Evolutionary conservation across 2,888 invertebrate genomes (phyloP).

Genomic region (Chloromyia formosa): DNA sequence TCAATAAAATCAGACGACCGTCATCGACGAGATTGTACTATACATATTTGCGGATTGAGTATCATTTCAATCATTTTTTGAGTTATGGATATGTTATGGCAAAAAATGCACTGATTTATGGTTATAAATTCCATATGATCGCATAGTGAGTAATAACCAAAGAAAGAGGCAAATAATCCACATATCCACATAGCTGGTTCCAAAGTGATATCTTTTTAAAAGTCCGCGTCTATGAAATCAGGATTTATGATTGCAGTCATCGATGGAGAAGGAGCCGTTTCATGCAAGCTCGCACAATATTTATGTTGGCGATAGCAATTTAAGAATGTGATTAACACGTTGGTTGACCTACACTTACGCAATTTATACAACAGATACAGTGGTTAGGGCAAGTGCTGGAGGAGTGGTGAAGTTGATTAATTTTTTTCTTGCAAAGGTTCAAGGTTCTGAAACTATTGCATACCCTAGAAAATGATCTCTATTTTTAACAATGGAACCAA

Average conservation of each 20-base stretch:
- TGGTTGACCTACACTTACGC: conserved; percentile 12
- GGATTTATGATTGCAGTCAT: conserved; percentile 11
- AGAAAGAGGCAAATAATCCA: conserved; percentile 25
- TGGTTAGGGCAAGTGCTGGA: no score
- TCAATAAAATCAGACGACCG: conserved; percentile 28
- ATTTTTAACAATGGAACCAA: no score
- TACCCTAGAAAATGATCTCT: no score
- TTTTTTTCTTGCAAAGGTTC: no score
- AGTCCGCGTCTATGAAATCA: background rate
- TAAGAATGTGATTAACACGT: conserved; percentile 33
- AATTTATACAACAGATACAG: background rate
- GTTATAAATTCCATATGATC: conserved; percentile 38
- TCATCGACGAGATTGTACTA: background rate
- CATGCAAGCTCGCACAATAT: background rate
- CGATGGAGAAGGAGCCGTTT: background rate
- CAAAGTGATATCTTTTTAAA: conserved; percentile 29
- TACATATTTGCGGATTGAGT: conserved; percentile 27
- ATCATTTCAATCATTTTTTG: conserved; percentile 44
- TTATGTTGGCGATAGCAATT: background rate
- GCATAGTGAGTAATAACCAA: conserved; percentile 38
- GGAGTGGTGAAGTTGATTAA: no score
- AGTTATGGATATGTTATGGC: conserved; percentile 40
- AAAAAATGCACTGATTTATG: conserved; percentile 43
- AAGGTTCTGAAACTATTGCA: no score
- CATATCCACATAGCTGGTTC: conserved; percentile 12